Evolutionary conservation across 2,113 vertebrate genomes (phyloP), one percentile per base, ranked within the genome.

Genomic region (Furnarius figulus): DNA sequence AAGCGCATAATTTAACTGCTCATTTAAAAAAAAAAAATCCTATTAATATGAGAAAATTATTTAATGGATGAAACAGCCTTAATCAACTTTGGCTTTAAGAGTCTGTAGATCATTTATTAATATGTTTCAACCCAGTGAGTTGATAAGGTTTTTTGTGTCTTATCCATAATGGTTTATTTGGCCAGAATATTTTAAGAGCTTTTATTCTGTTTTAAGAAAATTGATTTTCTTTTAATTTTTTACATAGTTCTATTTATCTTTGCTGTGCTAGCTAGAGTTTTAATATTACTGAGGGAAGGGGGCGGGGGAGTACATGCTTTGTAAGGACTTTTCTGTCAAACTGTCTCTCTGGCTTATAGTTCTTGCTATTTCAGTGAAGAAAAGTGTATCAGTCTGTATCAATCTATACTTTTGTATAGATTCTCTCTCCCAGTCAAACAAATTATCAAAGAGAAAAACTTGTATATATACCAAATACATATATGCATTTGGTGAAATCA

Each of bases 21-120:
- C 58, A 78, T 55, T 68, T 8, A 30, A 46, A 61, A 95, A 68
- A 42, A n/a, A n/a, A 59, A 92, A 94, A 77, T 80, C 47, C 30
- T 96, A 85, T 95, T 97, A 95, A 76, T 68, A 66, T 27, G 15
- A 95, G 74, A 90, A 81, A 95, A 97, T 91, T 84, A 94, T 94
- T 98, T 90, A 91, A 95, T 96, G 89, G 56, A 89, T 97, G 71
- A 97, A 97, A 94, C 85, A 56, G 33, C 82, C 55, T 95, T 96
- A 96, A 97, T 97, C 83, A 97, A 83, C 47, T 81, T 95, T 89
- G 92, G 30, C 52, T 96, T 96, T 91, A 94, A 92, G 73, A 97
- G 88, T 88, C 85, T 71, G 59, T 89, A 62, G 82, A 93, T 94
- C 68, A 95, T 94, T 88, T 96, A 87, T 87, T 95, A 93, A 96